phyloP scores from a whole-genome alignment of 1,140 invertebrate genomes.

The Caenorhabditis briggsae region DNA sequence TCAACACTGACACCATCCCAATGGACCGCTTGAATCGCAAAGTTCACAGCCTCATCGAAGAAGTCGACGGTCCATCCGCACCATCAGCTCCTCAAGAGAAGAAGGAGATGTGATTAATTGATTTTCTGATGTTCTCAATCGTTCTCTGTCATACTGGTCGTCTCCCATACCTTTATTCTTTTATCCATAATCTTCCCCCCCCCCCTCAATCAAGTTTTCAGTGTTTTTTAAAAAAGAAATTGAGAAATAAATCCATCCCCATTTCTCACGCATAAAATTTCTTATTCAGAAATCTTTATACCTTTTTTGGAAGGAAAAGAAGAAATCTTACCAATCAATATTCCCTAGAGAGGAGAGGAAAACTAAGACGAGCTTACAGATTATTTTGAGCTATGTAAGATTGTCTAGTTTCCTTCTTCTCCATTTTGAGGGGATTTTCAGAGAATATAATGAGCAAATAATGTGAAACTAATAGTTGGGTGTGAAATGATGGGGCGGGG shows the following conservation, averaged over 20 bases:
- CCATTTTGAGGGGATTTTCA: not conserved
- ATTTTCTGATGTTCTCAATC: not conserved
- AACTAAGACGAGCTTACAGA: constrained; percentile 25
- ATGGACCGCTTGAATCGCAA: constrained; percentile 27
- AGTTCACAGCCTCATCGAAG: constrained; percentile 7
- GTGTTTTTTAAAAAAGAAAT: no score
- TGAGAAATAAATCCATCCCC: not conserved
- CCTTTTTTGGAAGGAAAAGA: not conserved
- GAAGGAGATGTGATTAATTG: constrained; percentile 3
- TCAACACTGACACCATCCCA: constrained; percentile 43
- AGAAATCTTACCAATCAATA: not conserved
- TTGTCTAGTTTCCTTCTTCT: constrained; percentile 1
- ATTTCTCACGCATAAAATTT: not conserved
- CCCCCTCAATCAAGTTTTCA: not conserved
- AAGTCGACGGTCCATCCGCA: constrained; percentile 15
- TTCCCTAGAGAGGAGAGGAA: not conserved
- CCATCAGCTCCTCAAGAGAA: constrained; percentile 10
- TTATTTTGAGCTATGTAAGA: not conserved
- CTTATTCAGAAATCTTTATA: not conserved
- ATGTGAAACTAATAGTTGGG: not conserved
- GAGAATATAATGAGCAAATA: not conserved
- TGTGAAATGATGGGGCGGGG: not conserved
- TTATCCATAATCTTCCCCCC: not conserved
- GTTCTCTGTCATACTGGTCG: constrained; percentile 33
- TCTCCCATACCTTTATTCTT: no score